phyloP scores from a whole-genome alignment of 2,888 invertebrate species.

The Aradus depressus region DNA sequence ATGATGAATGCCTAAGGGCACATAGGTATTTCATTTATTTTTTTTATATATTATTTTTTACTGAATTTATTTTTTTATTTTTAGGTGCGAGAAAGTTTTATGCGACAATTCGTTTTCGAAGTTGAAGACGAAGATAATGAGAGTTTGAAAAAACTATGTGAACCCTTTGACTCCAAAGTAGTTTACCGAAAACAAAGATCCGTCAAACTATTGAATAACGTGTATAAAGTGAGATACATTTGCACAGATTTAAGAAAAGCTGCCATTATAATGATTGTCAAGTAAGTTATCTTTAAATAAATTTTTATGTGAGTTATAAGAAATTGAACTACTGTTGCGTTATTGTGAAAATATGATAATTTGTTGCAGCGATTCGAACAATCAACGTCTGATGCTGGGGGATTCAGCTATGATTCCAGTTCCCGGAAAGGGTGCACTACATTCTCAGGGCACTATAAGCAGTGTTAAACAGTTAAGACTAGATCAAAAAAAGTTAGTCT shows the following conservation, averaged over 20 bases:
- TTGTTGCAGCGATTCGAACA: conserved; percentile 72
- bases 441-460: conserved; percentile 78
- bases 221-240: conserved; percentile 71
- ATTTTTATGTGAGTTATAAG: neutral
- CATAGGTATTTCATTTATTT: neutral
- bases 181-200: conserved; percentile 75
- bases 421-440: conserved; percentile 64
- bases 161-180: conserved; percentile 59
- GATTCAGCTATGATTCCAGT: conserved; percentile 89
- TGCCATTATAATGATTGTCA: conserved; percentile 77
- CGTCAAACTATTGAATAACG: conserved; percentile 65
- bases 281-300: conserved; percentile 43
- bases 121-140: conserved; percentile 71
- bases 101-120: conserved; percentile 91
- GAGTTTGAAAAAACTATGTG: conserved; percentile 40
- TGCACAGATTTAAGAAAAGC: conserved; percentile 67
- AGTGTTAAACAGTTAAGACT: conserved; percentile 79
- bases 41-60: neutral
- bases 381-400: conserved; percentile 80
- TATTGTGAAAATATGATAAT: neutral
- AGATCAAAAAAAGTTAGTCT: conserved; percentile 72
- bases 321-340: neutral
- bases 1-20: too few relatives aligned
- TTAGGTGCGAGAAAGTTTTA: conserved; percentile 91
- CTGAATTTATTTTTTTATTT: conserved; percentile 19